Conservation (phyloP, 2,113 vertebrate genomes). For the Anseranas semipalmata region DNA sequence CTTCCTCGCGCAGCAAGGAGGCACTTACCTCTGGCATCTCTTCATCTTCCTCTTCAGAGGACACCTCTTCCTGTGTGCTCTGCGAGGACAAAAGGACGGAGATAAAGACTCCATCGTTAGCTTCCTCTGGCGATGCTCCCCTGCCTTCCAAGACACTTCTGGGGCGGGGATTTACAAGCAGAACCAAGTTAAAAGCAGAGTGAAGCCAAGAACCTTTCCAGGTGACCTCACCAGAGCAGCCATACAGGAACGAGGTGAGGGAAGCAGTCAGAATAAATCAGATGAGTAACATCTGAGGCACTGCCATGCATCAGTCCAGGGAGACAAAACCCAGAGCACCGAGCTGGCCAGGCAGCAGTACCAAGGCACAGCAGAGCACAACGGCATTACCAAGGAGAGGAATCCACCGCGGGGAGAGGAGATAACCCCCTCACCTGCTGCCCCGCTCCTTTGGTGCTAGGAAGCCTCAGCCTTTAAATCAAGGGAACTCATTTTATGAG, state of each 20-base stretch:
- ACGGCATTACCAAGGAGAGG: neutral
- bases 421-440: neutral
- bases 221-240: neutral
- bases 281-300: neutral
- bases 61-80: constrained; percentile 81
- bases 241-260: too few species aligned
- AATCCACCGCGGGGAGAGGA: neutral
- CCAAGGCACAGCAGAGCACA: accelerated
- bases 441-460: accelerated
- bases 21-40: constrained; percentile 81
- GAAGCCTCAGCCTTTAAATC: neutral
- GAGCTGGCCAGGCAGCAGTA: neutral
- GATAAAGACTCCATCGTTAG: neutral
- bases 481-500: accelerated
- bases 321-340: neutral
- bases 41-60: constrained; percentile 83
- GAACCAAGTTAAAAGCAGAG: neutral
- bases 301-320: too few species aligned
- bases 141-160: accelerated
- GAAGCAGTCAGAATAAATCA: neutral
- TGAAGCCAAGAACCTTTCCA: neutral
- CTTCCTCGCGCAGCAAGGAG: accelerated
- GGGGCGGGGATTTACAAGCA: neutral
- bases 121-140: constrained; percentile 53
- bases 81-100: neutral